Evolutionary conservation across 1,140 invertebrate species (phyloP).

Genomic region (Cyclina sinensis): DNA sequence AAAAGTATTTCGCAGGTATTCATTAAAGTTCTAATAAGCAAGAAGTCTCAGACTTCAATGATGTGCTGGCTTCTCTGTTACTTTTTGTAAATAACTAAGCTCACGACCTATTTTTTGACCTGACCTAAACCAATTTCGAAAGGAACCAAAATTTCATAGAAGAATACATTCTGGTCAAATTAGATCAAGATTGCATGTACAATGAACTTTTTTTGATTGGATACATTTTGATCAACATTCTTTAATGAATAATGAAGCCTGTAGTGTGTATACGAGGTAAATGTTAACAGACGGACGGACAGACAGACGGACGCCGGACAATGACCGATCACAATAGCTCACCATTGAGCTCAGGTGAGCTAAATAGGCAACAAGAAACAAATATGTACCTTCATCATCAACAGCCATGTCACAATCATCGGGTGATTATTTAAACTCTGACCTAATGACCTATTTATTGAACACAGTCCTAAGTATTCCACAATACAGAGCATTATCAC

Average conservation of each 20-base stretch:
- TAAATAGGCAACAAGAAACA: slow-evolving; percentile 53
- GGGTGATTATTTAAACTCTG: slow-evolving; percentile 53
- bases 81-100: slow-evolving; percentile 55
- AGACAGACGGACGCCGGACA: slow-evolving; percentile 4
- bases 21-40: slow-evolving; percentile 52
- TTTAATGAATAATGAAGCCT: neutral
- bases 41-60: slow-evolving; percentile 54
- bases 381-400: slow-evolving; percentile 52
- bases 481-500: slow-evolving; percentile 47
- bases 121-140: slow-evolving; percentile 55
- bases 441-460: slow-evolving; percentile 52
- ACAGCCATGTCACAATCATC: slow-evolving; percentile 51
- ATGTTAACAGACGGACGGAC: slow-evolving; percentile 1
- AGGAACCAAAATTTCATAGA: slow-evolving; percentile 53
- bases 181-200: slow-evolving; percentile 51
- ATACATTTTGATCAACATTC: neutral
- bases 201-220: slow-evolving; percentile 39
- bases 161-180: slow-evolving; percentile 55
- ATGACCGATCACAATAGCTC: neutral
- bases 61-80: slow-evolving; percentile 54
- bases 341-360: slow-evolving; percentile 38
- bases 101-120: slow-evolving; percentile 50
- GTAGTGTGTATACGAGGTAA: neutral
- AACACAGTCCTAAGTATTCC: slow-evolving; percentile 54
- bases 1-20: slow-evolving; percentile 53